phyloP scores from a whole-genome alignment of 2,797 vertebrate genomes.

The Prionace glauca region DNA sequence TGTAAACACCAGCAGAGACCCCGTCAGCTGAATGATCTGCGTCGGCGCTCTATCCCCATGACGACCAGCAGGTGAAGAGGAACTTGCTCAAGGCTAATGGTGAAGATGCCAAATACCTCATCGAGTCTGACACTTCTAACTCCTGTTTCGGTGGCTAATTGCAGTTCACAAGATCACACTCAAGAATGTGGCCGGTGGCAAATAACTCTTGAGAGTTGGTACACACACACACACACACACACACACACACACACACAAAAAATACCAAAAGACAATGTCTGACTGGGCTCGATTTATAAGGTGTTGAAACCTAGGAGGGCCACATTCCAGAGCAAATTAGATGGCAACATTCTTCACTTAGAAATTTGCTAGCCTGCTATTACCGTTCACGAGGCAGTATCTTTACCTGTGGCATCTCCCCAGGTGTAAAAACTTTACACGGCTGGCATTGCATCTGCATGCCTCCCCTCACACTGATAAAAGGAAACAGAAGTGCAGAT shows the following conservation, averaged over 20 bases:
- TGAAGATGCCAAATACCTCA: background rate
- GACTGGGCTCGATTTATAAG: background rate
- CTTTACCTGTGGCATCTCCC: background rate
- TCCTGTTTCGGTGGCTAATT: background rate
- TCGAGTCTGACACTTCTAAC: slow-evolving; percentile 8
- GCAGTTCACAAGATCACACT: background rate
- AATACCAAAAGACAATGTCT: background rate
- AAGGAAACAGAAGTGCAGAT: background rate
- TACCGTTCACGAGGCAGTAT: background rate
- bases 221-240: background rate
- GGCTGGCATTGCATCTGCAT: background rate
- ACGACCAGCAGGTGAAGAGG: background rate
- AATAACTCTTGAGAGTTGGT: too few species aligned
- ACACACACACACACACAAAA: too few species aligned
- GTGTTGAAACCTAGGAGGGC: background rate
- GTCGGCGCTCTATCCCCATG: too few species aligned
- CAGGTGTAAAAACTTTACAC: background rate
- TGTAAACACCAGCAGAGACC: background rate
- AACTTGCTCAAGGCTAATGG: background rate
- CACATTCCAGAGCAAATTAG: background rate
- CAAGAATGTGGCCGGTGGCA: background rate
- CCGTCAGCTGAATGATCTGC: background rate
- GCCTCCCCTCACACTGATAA: background rate
- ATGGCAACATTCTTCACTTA: background rate
- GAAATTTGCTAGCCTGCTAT: background rate